These are phyloP conservation scores for Micronycteris hirsuta DNA, from an alignment of 2,113 vertebrate species.

Conservation along the genomic window DNA sequence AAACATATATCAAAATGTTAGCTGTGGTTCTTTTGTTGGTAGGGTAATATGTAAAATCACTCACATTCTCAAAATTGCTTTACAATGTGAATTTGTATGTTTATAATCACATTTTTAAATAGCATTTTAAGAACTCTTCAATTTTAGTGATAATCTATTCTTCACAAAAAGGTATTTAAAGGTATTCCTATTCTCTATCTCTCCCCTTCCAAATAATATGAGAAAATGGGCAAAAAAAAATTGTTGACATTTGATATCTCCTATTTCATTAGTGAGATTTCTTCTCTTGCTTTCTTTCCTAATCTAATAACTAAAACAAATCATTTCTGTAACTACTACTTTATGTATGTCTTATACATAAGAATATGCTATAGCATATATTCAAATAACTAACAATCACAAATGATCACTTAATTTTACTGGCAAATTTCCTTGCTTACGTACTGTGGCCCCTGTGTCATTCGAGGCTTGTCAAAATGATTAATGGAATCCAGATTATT, in stretches of 20 bases:
- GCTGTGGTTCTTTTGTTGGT: background rate
- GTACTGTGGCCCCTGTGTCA: background rate
- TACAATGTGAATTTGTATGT: background rate
- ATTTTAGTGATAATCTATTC: background rate
- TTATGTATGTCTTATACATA: background rate
- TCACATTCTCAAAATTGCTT: background rate
- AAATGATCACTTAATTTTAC: background rate
- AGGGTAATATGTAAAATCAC: background rate
- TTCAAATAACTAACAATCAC: background rate
- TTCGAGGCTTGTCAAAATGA: conserved; percentile 27
- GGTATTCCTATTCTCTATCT: background rate
- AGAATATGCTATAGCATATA: background rate
- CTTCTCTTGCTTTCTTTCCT: conserved; percentile 14
- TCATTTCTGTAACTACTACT: background rate
- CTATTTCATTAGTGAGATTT: background rate
- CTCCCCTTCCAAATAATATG: background rate
- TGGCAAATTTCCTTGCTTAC: conserved; percentile 14
- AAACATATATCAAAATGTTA: background rate
- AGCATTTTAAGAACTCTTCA: background rate
- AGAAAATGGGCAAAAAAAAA: background rate
- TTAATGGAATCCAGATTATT: background rate
- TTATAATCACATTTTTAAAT: background rate
- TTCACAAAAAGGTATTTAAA: background rate
- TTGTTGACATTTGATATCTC: background rate
- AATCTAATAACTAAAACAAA: background rate